Base-by-base conservation (phyloP, 2,797 vertebrate species). In the Ctenopoma kingsleyae region DNA sequence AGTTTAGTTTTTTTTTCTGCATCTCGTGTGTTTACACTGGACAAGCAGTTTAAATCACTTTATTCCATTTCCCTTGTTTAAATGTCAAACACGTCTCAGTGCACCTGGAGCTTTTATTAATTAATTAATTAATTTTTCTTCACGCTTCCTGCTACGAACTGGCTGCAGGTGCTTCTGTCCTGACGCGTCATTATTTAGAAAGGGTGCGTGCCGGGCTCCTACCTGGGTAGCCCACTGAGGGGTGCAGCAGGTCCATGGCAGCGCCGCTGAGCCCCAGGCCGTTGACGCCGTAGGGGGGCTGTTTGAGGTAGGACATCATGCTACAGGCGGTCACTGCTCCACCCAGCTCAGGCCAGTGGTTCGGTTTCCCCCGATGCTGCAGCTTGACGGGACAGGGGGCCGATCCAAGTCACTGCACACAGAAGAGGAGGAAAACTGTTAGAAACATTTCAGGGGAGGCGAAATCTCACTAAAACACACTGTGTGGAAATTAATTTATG, bases 291-390 rank as follows among this genome's bases (percentile, higher is more conserved):
- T 98, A 98, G 76, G 97, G 97, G 90, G 97, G 96, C 95, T 99
- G 97, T 96, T 98, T 99, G 94, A 98, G 97, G 95, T 98, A 99
- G 95, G 97, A 98, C 96, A 97, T 97, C 97, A 99, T 99, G 96
- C 96, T 98, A 97, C 95, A 96, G 94, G 95, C 95, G 87, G 91
- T 93, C 92, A 94, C 93, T 74, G 93, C 94, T 92, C 91, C 92
- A 89, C 93, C 93, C 92, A 95, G 92, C 91, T 94, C 93, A 89
- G 90, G 91, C 93, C 94, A 94, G 89, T 91, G 93, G 90, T 88
- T 92, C 78, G 91, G 76, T 88, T 93, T 92, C 78, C 92, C 93
- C 89, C 92, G 93, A 91, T 94, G 93, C 91, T 94, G 94, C 94
- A 95, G 93, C 90, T 94, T 93, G 93, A 87, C 92, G 91, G 88